Evolutionary conservation across 2,113 vertebrate species (phyloP), one percentile per base, ranked within the genome.

Genomic region (Seriola rivoliana): DNA sequence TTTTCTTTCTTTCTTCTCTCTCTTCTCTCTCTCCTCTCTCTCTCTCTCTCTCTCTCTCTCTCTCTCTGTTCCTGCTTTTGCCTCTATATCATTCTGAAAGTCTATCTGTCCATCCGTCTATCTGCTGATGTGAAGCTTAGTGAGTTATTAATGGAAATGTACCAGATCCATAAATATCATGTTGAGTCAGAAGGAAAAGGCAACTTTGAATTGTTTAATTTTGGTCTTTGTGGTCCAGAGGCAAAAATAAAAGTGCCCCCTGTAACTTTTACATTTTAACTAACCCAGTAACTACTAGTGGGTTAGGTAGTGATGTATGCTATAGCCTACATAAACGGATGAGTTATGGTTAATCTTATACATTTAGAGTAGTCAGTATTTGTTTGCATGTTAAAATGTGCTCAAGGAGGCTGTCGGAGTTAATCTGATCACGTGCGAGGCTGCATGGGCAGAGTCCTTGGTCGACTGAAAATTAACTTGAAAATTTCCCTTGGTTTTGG

Each of bases 1-100:
- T n/a, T n/a, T n/a, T 0, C 2, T 34, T 21, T 12, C 52, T 29
- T 13, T 54, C 11, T 17, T n/a, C 48, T 62, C 17, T 0, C 8
- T 21, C 34, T 54, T 67, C 48, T 62, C 17, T 0, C 8, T 21
- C 34, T 48, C 59, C 48, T 62, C 17, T 0, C 8, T 21, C 34
- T 54, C 59, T 64, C 48, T 62, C 17, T 29, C 25, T 29, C 25
- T 29, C 2, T 29, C 25, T 29, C 66, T 68, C 34, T 54, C 59
- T 67, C 48, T 62, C 17, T 0, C 8, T 21, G 19, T 29, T 38
- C 38, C 38, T 38, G 38, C 38, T 38, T 38, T 38, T 38, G 38
- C 5, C 29, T 29, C 29, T 29, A 29, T 29, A 29, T 29, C 29
- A 29, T 29, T 29, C 29, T 29, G 29, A 38, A 38, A 38, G 38